Base-by-base conservation (phyloP, 1,140 invertebrate genomes). In the Mizuhopecten yessoensis region DNA sequence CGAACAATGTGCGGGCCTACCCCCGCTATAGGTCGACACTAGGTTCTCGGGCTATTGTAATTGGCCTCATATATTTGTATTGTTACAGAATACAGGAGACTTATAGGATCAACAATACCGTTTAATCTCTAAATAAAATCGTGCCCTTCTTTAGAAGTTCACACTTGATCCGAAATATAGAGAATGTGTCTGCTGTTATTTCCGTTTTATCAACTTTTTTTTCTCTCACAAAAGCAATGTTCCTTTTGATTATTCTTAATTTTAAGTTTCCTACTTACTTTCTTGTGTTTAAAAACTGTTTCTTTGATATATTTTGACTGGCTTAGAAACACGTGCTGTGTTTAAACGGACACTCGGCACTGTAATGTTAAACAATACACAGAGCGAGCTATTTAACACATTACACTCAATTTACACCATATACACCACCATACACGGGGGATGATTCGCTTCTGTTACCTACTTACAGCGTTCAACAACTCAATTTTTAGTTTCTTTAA, bases 191-290 rank as follows among this genome's bases (percentile, higher is more conserved):
- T 57, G 7, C 45, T 57, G 20, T 7, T 57, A 57, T 57, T 15
- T 75, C n/a, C n/a, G 57, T 75, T 75, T 75, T 17, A 75, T 75
- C 57, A 75, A n/a, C 57, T 75, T n/a, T 39, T 39, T 39, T n/a
- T n/a, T n/a, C n/a, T 17, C 17, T 75, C 11, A 75, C 23, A 2
- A 75, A 75, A n/a, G n/a, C 57, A 75, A 29, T 75, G 57, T 75
- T 3, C n/a, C 9, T 75, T 75, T 29, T 75, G 23, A 3, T 75
- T 29, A 23, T 3, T 57, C 20, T 57, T 57, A 20, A 75, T 75
- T 29, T 49, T 49, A 49, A 49, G 29, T 17, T 75, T 75, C 57
- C 57, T 75, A 75, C 57, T 75, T 75, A 75, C 57, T 29, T 29
- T 29, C 13, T 29, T 1, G 57, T 75, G 17, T 75, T 75, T 75